phyloP scores from a whole-genome alignment of 1,140 invertebrate species.

The Drosophila ficusphila region DNA sequence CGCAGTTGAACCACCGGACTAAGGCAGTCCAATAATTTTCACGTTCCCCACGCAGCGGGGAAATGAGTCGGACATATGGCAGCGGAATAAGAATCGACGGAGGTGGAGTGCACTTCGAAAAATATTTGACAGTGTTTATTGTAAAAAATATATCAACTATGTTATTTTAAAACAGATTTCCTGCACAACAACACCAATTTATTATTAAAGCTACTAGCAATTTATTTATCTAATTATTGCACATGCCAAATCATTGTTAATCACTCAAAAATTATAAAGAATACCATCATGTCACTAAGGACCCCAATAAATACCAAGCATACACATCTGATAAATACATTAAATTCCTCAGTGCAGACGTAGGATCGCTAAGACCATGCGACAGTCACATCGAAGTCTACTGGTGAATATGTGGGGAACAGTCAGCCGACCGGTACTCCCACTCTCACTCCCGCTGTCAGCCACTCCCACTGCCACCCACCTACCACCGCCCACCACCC shows the following conservation, averaged over 20 bases:
- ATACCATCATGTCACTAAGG: not conserved
- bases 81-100: constrained; percentile 16
- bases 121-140: not conserved
- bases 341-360: not conserved
- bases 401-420: constrained; percentile 37
- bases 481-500: constrained; percentile 1
- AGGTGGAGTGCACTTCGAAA: constrained; percentile 20
- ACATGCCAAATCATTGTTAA: too few relatives aligned
- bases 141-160: too few relatives aligned
- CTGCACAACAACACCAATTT: too few relatives aligned
- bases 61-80: constrained; percentile 61
- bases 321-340: not conserved
- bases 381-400: constrained; percentile 28
- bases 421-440: constrained; percentile 36
- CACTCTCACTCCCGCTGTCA: constrained; percentile 34
- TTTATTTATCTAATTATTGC: too few relatives aligned
- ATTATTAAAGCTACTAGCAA: too few relatives aligned
- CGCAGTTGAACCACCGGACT: constrained; percentile 70
- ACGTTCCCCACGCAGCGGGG: constrained; percentile 55
- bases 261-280: not conserved
- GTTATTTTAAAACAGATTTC: too few relatives aligned
- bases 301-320: not conserved
- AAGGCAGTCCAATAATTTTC: constrained; percentile 75
- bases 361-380: not conserved
- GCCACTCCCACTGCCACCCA: constrained; percentile 28